These are phyloP conservation scores for Anarsia innoxiella DNA, from an alignment of 2,888 invertebrate genomes.

Conservation along the genomic window DNA sequence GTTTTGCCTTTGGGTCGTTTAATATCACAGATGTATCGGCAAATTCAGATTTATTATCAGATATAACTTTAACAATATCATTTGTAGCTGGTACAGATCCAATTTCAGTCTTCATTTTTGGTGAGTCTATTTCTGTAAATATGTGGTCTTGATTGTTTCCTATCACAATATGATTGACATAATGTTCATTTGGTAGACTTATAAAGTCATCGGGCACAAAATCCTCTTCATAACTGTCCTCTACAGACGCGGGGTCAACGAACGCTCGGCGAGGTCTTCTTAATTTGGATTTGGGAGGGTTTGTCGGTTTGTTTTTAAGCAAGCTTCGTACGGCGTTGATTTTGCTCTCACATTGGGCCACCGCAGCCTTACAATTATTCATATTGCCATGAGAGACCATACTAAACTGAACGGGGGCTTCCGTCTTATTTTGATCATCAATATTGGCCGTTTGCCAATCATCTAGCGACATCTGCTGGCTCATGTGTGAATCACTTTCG, in stretches of 20 bases:
- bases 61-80: slow-evolving; percentile 24
- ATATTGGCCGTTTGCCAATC: slow-evolving; percentile 47
- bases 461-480: slow-evolving; percentile 31
- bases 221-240: slow-evolving; percentile 56
- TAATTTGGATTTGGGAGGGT: slow-evolving; percentile 21
- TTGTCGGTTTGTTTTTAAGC: slow-evolving; percentile 30
- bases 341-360: slow-evolving; percentile 49
- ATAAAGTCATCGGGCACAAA: slow-evolving; percentile 49
- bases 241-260: slow-evolving; percentile 42
- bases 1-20: not conserved
- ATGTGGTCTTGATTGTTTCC: slow-evolving; percentile 31
- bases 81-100: slow-evolving; percentile 24
- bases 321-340: slow-evolving; percentile 43
- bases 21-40: not conserved
- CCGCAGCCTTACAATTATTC: slow-evolving; percentile 39
- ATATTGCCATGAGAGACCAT: slow-evolving; percentile 31
- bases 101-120: slow-evolving; percentile 36
- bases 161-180: slow-evolving; percentile 38
- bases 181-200: slow-evolving; percentile 32
- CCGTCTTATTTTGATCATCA: slow-evolving; percentile 50
- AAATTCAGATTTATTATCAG: not conserved
- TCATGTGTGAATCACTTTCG: slow-evolving; percentile 26
- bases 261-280: slow-evolving; percentile 30
- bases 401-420: slow-evolving; percentile 25
- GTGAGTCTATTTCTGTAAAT: slow-evolving; percentile 32